These are phyloP conservation scores for Dasyprocta punctata DNA, from an alignment of 2,113 vertebrate species.

Conservation along the genomic window DNA sequence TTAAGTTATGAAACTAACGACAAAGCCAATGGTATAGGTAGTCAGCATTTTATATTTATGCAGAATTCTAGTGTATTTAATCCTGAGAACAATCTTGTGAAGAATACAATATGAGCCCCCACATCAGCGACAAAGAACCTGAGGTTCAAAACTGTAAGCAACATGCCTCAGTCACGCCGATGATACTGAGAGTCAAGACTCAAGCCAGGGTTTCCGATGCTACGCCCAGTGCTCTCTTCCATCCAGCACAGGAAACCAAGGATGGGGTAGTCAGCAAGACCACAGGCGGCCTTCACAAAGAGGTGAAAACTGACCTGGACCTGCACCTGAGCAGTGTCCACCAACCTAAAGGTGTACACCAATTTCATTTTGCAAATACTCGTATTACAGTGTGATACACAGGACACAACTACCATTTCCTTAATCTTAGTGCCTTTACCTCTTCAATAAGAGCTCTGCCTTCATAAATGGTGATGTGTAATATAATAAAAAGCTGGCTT, in stretches of 20 bases:
- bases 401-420: conserved; percentile 18
- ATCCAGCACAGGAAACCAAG: background rate
- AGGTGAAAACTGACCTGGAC: background rate
- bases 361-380: conserved; percentile 44
- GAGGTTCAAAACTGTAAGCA: conserved; percentile 39
- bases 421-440: background rate
- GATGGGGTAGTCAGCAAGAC: background rate
- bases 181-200: background rate
- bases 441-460: conserved; percentile 10
- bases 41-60: background rate
- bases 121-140: background rate
- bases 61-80: conserved; percentile 6
- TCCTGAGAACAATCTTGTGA: background rate
- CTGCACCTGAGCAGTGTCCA: background rate
- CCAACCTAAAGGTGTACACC: background rate
- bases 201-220: conserved; percentile 2
- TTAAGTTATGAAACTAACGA: background rate
- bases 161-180: background rate
- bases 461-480: background rate
- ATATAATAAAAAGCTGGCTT: conserved; percentile 21
- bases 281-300: background rate
- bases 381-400: background rate
- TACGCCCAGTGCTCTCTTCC: background rate
- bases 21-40: background rate
- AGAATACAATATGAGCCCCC: conserved; percentile 14